These are phyloP conservation scores for Andrena flavipes DNA, from an alignment of 2,888 invertebrate species.

Conservation along the genomic window DNA sequence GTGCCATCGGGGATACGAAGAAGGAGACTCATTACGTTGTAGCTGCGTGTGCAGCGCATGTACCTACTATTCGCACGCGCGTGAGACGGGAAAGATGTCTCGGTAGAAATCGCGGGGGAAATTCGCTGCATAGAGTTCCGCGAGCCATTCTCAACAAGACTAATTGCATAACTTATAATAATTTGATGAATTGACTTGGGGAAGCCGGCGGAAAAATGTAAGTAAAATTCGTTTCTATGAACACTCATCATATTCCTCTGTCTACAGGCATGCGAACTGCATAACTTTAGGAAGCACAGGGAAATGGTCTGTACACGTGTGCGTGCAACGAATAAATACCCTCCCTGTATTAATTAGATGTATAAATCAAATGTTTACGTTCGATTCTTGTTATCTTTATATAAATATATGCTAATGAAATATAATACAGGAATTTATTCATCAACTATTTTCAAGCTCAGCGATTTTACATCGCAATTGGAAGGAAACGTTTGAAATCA, in stretches of 20 bases:
- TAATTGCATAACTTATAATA: background rate
- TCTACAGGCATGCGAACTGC: background rate
- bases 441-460: no score
- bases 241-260: background rate
- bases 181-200: no score
- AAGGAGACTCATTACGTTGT: slow-evolving; percentile 68
- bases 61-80: slow-evolving; percentile 27
- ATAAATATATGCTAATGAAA: background rate
- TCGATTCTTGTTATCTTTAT: background rate
- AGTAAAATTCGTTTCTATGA: no score
- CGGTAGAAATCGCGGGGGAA: background rate
- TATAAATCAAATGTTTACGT: background rate
- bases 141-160: background rate
- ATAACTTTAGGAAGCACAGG: background rate
- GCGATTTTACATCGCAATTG: no score
- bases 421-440: background rate
- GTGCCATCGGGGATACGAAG: slow-evolving; percentile 77
- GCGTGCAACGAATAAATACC: background rate
- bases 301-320: background rate
- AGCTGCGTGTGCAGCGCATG: slow-evolving; percentile 15
- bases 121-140: background rate
- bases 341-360: background rate
- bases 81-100: slow-evolving; percentile 5
- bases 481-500: background rate
- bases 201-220: no score